Percentiles rank a stretch among this genome's conserved stretches.
These are phyloP conservation scores for Pogonophryne albipinna DNA, from an alignment of 2,797 vertebrate species.

Conservation along the genomic window DNA sequence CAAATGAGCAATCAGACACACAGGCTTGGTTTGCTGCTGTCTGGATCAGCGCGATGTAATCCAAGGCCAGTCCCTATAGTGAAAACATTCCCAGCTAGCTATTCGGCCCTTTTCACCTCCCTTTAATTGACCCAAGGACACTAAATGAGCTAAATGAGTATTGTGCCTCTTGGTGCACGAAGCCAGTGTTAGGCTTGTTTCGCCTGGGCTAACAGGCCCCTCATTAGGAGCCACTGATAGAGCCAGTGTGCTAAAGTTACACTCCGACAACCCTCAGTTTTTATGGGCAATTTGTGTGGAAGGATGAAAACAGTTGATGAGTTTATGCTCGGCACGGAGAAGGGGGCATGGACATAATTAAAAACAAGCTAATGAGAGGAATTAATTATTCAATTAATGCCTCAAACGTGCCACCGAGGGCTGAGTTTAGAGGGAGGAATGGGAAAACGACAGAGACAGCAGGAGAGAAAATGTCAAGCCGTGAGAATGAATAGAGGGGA, in stretches of 20 bases:
- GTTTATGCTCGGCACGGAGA: slow-evolving; percentile 65
- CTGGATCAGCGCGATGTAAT: slow-evolving; percentile 44
- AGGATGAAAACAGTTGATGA: slow-evolving; percentile 78
- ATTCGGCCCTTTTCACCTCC: slow-evolving; percentile 69
- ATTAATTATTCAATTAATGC: slow-evolving; percentile 86
- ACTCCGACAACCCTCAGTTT: slow-evolving; percentile 65
- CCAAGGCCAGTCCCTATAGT: slow-evolving; percentile 48
- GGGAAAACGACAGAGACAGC: slow-evolving; percentile 66
- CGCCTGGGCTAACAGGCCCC: slow-evolving; percentile 72
- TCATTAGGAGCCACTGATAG: slow-evolving; percentile 78
- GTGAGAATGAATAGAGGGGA: slow-evolving; percentile 67
- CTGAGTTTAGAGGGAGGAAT: slow-evolving; percentile 69
- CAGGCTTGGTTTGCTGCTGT: slow-evolving; percentile 43
- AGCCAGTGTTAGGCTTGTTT: slow-evolving; percentile 76
- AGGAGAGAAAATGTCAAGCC: slow-evolving; percentile 74
- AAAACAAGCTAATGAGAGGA: slow-evolving; percentile 85
- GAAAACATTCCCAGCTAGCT: slow-evolving; percentile 63
- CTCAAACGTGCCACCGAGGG: slow-evolving; percentile 71
- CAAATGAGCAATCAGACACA: slow-evolving; percentile 79
- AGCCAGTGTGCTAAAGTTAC: slow-evolving; percentile 60
- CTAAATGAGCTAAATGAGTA: slow-evolving; percentile 81
- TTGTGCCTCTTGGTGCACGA: slow-evolving; percentile 73
- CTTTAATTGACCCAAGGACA: slow-evolving; percentile 81
- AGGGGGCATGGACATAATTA: slow-evolving; percentile 80
- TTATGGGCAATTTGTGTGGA: slow-evolving; percentile 80